phyloP scores from a whole-genome alignment of 2,888 invertebrate species.

The Caenorhabditis zanzibari region DNA sequence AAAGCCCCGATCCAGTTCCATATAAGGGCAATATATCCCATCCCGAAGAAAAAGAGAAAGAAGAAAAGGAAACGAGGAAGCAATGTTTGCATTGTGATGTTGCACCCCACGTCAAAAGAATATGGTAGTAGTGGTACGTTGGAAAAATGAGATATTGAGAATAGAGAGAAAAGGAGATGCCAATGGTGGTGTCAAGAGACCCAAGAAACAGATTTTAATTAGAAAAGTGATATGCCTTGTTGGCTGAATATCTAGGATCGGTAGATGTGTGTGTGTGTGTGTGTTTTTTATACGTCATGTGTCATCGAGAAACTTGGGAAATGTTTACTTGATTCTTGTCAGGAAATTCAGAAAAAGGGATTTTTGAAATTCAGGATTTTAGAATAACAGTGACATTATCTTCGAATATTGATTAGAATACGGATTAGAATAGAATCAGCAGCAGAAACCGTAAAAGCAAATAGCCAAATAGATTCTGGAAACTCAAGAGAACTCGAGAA shows the following conservation, averaged over 20 bases:
- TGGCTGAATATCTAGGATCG: conserved; percentile 11
- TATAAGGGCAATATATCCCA: conserved; percentile 39
- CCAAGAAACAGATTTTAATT: conserved; percentile 45
- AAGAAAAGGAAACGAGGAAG: conserved; percentile 35
- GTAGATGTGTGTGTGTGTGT: too few species aligned
- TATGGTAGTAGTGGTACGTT: conserved; percentile 56
- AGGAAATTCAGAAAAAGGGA: neutral
- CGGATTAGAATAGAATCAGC: too few species aligned
- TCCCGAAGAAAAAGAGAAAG: conserved; percentile 17
- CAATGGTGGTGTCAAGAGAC: conserved; percentile 2
- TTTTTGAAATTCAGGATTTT: too few species aligned
- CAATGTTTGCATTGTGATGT: conserved; percentile 66
- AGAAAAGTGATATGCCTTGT: conserved; percentile 44
- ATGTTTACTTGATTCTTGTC: neutral
- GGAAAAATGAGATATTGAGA: conserved; percentile 26
- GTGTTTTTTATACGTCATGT: conserved; percentile 31
- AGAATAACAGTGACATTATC: too few species aligned
- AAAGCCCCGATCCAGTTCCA: conserved; percentile 14
- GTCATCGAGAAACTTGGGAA: conserved; percentile 24
- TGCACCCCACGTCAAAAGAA: conserved; percentile 63
- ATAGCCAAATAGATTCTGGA: too few species aligned
- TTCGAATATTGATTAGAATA: too few species aligned
- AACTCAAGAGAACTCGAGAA: too few species aligned
- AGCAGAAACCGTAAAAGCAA: too few species aligned
- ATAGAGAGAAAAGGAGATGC: neutral